Base-by-base conservation (phyloP, 2,797 vertebrate species). In the Borostomias antarcticus region DNA sequence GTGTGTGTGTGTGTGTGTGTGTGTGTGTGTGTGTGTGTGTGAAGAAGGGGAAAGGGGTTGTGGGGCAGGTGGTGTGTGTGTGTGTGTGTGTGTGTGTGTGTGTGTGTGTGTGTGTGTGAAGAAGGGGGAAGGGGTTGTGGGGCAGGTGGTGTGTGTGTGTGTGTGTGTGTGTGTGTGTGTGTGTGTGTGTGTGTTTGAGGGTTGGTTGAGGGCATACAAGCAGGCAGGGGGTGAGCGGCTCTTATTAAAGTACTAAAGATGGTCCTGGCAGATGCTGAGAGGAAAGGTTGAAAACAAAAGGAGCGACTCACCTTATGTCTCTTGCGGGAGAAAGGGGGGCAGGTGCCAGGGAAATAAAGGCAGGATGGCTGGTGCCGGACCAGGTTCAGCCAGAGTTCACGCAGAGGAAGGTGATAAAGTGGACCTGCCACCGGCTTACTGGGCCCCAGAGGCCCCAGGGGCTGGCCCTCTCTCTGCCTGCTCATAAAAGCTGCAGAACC, bases 371-470 rank as follows among this genome's bases (percentile, higher is more conserved):
- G 64, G 62, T 30, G 62, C 58, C 13, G 66, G 47, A 19, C 52
- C 43, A 32, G 75, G 84, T 84, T 86, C 82, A 86, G 68, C 66
- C 71, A 82, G 80, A 84, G 84, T 86, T 86, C 84, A 86, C 58
- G 51, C 21, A 7, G 75, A 62, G 71, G 68, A 73, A 72, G 75
- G 82, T 86, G 80, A 84, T 86, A 69, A 69, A 85, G 78, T 76
- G 84, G 78, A 74, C 79, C 81, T 82, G 82, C 79, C 82, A 84
- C 68, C 59, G 15, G 72, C 77, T 74, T 80, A 83, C 77, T 62
- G 84, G 75, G 62, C 82, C 82, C 82, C 64, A 37, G 80, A 79
- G 82, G 72, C 72, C 75, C 74, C 65, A 17, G 33, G 50, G 74
- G 80, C 77, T 70, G 62, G 60, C 72, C 79, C 66, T 70, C 62